Evolutionary conservation across 1,140 invertebrate species (phyloP).

Genomic region (Calephelis virginiensis): DNA sequence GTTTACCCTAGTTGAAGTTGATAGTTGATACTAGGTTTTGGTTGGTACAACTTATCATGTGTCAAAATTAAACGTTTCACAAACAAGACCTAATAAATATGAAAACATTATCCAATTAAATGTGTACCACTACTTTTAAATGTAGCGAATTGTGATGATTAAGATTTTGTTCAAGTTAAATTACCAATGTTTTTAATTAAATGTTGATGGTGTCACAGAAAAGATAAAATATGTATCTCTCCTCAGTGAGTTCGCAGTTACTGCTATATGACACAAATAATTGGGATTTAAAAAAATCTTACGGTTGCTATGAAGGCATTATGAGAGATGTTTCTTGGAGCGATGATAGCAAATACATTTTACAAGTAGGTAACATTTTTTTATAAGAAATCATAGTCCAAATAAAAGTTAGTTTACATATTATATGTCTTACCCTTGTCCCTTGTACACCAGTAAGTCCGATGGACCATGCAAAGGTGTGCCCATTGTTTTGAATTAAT

Average conservation of each 20-base stretch:
- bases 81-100: not conserved
- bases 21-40: conserved; percentile 9
- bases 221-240: conserved; percentile 63
- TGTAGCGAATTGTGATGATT: not conserved
- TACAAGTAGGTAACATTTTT: conserved; percentile 51
- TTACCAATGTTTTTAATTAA: not conserved
- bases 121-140: not conserved
- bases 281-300: conserved; percentile 69
- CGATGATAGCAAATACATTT: conserved; percentile 73
- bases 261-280: conserved; percentile 63
- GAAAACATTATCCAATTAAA: conserved; percentile 11
- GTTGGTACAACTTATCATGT: conserved; percentile 1
- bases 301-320: conserved; percentile 60
- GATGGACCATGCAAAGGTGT: conserved; percentile 20
- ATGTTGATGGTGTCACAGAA: not conserved
- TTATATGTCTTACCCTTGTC: too few species aligned
- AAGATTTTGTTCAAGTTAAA: not conserved
- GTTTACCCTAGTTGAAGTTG: too few species aligned
- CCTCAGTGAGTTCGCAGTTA: conserved; percentile 68
- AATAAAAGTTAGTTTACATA: not conserved
- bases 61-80: conserved; percentile 30
- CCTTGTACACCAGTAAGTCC: too few species aligned
- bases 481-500: conserved; percentile 21
- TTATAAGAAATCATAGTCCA: not conserved
- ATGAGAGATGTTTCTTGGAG: conserved; percentile 72